Conservation (phyloP, 1,140 invertebrate species). For the Piezodorus guildinii region DNA sequence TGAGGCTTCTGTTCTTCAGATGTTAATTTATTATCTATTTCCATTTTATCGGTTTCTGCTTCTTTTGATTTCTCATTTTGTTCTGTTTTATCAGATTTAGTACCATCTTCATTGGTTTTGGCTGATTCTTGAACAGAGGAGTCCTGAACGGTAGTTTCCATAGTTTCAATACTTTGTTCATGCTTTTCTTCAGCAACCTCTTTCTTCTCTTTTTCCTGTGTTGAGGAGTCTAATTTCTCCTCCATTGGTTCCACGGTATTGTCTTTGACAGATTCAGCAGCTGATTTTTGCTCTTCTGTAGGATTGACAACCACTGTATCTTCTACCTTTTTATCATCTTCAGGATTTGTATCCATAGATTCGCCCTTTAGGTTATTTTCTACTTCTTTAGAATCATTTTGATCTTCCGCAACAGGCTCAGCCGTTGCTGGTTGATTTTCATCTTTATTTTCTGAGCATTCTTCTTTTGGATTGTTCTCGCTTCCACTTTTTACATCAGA, state of each 20-base stretch:
- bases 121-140: background rate
- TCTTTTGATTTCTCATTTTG: slow-evolving; percentile 4
- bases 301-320: background rate
- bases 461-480: too few species aligned
- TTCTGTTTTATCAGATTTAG: background rate
- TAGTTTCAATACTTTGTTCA: background rate
- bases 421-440: too few species aligned
- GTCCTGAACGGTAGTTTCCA: background rate
- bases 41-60: background rate
- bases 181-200: background rate
- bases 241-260: background rate
- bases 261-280: background rate
- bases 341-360: background rate
- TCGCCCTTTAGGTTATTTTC: background rate
- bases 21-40: slow-evolving; percentile 1
- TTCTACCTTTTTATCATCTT: background rate
- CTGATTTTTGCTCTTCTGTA: background rate
- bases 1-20: too few species aligned
- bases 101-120: background rate
- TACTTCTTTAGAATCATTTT: background rate
- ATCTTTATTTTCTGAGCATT: too few species aligned
- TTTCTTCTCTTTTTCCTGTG: background rate
- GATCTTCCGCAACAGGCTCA: background rate
- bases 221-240: background rate
- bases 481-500: background rate